Evolutionary conservation across 2,888 invertebrate species (phyloP), one percentile per base, ranked within the genome.

Genomic region (Agrypnus murinus): DNA sequence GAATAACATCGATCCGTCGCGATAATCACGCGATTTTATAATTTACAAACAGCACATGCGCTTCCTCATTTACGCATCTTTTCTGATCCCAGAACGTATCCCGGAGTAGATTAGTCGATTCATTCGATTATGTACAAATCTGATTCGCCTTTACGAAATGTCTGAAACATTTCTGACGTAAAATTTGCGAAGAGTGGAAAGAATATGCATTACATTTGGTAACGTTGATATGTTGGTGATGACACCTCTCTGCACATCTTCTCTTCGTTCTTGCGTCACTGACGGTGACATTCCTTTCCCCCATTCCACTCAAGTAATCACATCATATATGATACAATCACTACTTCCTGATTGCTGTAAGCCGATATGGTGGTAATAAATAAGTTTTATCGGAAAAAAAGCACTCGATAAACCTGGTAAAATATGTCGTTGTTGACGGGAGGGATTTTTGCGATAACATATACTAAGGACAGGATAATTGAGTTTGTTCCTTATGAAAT

Each of bases 1-100:
- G 34, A 67, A 66, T 60, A 43, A 38, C 25, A 60, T 67, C 67
- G 60, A 67, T 59, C 36, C 19, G 32, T 25, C 38, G 14, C 36
- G 25, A 38, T 60, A 67, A 67, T 67, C 67, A 67, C 67, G 67
- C 67, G 55, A 67, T 60, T 66, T 66, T 58, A 66, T 66, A 46
- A 66, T 66, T 66, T 58, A 59, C 48, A 48, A 58, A 32, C 34
- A 17, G 43, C 57, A 58, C 50, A 50, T 59, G 63, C 53, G 53
- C 50, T 36, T 63, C 50, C 43, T 62, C 40, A 40, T 53, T 38
- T 40, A 63, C 19, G 31, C 25, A 63, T 50, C 50, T 50, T n/a
- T 59, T 17, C 25, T 1, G 36, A 62, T 62, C 34, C 9, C 17
- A 10, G n/a, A 36, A n/a, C 55, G 17, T 31, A 38, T n/a, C 40